Evolutionary conservation across 2,113 vertebrate genomes (phyloP).

Genomic region (Bubo blakistoni): DNA sequence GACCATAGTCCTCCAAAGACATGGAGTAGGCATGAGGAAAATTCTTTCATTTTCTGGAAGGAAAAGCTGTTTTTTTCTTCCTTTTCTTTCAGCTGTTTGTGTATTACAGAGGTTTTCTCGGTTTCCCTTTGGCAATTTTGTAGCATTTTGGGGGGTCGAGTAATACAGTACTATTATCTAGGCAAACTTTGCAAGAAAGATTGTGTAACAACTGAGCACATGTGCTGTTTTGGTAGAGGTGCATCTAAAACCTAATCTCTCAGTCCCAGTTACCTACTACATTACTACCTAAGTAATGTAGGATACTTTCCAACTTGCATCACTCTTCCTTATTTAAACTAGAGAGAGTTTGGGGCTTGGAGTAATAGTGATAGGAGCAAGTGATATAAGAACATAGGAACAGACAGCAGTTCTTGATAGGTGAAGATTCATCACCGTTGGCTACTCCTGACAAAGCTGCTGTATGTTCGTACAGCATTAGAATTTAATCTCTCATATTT

Average conservation of each 20-base stretch:
- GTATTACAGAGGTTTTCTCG: not conserved
- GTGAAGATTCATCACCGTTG: not conserved
- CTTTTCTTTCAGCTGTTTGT: not conserved
- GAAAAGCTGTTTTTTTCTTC: not conserved
- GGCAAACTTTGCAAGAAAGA: not conserved
- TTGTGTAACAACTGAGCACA: not conserved
- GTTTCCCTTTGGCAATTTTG: not conserved
- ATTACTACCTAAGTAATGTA: not conserved
- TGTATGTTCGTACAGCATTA: not conserved
- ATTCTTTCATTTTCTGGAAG: not conserved
- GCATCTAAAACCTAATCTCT: not conserved
- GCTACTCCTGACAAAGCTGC: not conserved
- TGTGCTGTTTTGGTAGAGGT: not conserved
- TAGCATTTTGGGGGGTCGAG: not conserved
- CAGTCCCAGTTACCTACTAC: not conserved
- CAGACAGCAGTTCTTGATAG: not conserved
- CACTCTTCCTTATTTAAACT: not conserved
- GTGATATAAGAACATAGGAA: not conserved
- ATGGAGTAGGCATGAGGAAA: not conserved
- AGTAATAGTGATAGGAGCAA: not conserved
- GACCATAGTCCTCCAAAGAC: not conserved
- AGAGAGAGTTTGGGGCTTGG: not conserved
- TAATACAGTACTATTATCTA: not conserved
- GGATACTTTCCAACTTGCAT: not conserved
- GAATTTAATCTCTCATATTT: not conserved